A percentile compares a stretch with the other conserved stretches of the same genome.
These are phyloP conservation scores for Ramphastos sulfuratus DNA, from an alignment of 2,113 vertebrate species.

Conservation along the genomic window DNA sequence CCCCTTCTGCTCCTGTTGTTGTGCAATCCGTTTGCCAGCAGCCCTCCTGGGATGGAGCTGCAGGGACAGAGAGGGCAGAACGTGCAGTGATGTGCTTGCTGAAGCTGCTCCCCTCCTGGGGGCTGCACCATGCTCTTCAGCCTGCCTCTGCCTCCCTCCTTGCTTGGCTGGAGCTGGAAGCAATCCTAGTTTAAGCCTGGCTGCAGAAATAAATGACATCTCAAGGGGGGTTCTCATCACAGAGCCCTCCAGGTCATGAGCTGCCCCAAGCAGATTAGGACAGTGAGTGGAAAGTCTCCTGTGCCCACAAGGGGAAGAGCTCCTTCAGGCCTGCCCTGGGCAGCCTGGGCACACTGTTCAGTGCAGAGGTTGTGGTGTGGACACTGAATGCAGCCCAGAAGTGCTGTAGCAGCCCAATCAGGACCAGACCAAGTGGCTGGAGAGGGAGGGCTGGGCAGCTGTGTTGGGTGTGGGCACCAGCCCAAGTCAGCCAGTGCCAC, in stretches of 20 bases:
- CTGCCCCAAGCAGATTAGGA: no score
- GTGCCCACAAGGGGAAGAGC: background rate
- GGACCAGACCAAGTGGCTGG: background rate
- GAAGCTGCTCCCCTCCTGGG: background rate
- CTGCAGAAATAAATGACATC: slow-evolving; percentile 17
- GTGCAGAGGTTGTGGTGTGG: background rate
- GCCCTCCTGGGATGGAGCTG: background rate
- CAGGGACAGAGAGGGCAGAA: background rate
- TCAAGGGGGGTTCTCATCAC: background rate
- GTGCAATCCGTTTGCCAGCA: background rate
- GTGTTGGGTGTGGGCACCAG: background rate
- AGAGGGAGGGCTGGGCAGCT: background rate
- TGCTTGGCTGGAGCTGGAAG: background rate
- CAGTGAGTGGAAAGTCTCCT: background rate
- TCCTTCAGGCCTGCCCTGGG: background rate
- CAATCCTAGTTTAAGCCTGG: background rate
- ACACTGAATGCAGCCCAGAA: background rate
- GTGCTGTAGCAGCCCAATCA: background rate
- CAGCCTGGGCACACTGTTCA: background rate
- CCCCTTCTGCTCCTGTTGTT: background rate
- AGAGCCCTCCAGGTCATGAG: background rate
- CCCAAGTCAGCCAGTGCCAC: background rate
- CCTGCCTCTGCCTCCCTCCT: background rate
- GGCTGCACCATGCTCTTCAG: background rate
- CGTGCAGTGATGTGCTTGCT: background rate